Evolutionary conservation across 1,140 invertebrate genomes (phyloP).

Genomic region (Oppia nitens): DNA sequence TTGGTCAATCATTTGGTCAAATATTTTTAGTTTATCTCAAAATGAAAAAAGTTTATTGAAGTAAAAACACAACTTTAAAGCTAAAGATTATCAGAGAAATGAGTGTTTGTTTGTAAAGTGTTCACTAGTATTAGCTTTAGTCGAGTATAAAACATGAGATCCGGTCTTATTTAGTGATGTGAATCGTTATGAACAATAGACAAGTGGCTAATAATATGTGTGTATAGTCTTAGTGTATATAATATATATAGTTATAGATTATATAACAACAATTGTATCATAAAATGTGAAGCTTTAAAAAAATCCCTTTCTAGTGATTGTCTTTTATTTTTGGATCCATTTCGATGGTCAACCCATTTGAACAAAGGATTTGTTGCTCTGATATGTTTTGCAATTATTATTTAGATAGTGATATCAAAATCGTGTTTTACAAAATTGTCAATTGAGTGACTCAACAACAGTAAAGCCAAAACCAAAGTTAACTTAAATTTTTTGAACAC

Average conservation of each 20-base stretch:
- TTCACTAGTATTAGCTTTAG: no score
- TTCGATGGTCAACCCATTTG: background rate
- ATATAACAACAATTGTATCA: no score
- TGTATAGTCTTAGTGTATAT: no score
- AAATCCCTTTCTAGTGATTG: background rate
- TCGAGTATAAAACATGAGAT: background rate
- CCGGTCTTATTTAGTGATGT: background rate
- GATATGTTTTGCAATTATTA: background rate
- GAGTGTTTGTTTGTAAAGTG: no score
- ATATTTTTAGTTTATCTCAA: no score
- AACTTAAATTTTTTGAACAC: background rate
- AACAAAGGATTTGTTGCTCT: background rate
- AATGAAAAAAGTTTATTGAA: no score
- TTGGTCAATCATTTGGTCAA: no score
- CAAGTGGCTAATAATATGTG: background rate
- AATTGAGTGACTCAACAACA: background rate
- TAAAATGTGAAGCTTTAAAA: no score
- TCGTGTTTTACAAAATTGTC: background rate
- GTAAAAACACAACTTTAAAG: no score
- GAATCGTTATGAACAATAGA: background rate
- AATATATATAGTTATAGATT: no score
- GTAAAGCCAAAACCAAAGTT: no score
- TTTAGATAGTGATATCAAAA: background rate
- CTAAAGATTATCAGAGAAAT: no score
- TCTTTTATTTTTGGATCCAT: background rate